Percentiles rank a stretch among this genome's conserved stretches.
These are phyloP conservation scores for Leptura quadrifasciata DNA, from an alignment of 2,888 invertebrate genomes.

Conservation along the genomic window DNA sequence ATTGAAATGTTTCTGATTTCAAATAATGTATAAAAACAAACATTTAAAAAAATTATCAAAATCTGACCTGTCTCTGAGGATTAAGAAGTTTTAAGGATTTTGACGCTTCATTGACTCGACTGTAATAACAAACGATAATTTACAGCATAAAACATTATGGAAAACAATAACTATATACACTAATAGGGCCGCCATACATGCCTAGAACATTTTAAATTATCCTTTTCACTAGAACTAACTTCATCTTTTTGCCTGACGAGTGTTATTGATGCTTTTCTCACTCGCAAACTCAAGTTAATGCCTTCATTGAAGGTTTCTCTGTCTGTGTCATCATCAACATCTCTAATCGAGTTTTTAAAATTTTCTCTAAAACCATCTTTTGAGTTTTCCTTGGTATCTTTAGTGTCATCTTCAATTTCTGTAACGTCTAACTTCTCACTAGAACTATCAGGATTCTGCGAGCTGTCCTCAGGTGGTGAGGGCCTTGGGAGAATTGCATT, in stretches of 20 bases:
- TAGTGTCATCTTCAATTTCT: slow-evolving; percentile 62
- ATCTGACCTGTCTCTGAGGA: too few relatives aligned
- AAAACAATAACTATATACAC: slow-evolving; percentile 43
- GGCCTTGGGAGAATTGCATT: slow-evolving; percentile 56
- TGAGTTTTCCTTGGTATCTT: slow-evolving; percentile 47
- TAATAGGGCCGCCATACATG: slow-evolving; percentile 89
- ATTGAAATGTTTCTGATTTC: too few relatives aligned
- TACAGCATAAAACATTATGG: neutral
- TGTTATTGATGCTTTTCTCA: slow-evolving; percentile 70
- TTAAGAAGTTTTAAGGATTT: too few relatives aligned
- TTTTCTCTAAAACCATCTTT: slow-evolving; percentile 42
- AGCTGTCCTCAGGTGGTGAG: slow-evolving; percentile 58
- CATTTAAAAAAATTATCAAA: too few relatives aligned
- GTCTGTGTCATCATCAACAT: slow-evolving; percentile 43
- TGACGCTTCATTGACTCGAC: too few relatives aligned
- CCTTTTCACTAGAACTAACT: slow-evolving; percentile 71
- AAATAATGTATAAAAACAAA: too few relatives aligned
- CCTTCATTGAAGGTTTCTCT: slow-evolving; percentile 63
- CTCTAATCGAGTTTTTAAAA: neutral
- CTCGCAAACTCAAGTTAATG: slow-evolving; percentile 69
- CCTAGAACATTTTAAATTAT: slow-evolving; percentile 72
- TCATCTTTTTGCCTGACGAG: slow-evolving; percentile 71
- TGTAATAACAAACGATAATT: too few relatives aligned
- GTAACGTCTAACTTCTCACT: slow-evolving; percentile 65
- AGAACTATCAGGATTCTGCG: slow-evolving; percentile 65